Conservation (phyloP, 2,113 vertebrate species). For the Sander vitreus region DNA sequence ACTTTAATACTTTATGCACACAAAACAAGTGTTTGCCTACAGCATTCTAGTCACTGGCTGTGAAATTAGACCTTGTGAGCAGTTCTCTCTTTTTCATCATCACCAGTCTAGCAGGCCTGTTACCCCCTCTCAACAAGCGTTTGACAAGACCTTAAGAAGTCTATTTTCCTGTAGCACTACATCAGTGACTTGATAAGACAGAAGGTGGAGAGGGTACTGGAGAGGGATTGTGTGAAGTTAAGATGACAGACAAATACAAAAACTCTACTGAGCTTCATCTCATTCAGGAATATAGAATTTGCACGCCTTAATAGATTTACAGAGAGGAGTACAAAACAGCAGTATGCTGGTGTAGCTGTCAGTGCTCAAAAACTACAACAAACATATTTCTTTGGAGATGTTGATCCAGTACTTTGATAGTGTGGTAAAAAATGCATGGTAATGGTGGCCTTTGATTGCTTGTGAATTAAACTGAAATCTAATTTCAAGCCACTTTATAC, state of each 20-base stretch:
- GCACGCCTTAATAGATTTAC: not conserved
- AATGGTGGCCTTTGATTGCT: constrained; percentile 20
- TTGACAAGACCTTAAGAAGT: constrained; percentile 54
- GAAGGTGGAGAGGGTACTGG: constrained; percentile 2
- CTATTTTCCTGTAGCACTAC: constrained; percentile 32
- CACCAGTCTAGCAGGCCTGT: constrained; percentile 39
- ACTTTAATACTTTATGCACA: constrained; percentile 27
- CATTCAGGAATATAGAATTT: not conserved
- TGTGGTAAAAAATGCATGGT: not conserved
- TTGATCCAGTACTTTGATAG: not conserved
- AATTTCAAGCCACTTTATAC: not conserved
- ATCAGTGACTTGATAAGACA: constrained; percentile 46
- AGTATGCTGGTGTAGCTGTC: not conserved
- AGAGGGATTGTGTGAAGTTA: constrained; percentile 13
- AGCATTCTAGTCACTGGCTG: constrained; percentile 50
- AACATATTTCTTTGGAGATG: not conserved
- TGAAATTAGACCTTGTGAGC: constrained; percentile 65
- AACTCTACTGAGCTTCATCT: not conserved
- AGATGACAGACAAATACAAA: constrained; percentile 19
- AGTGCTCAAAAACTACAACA: not conserved
- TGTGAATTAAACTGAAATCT: not conserved
- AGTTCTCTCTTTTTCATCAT: constrained; percentile 65
- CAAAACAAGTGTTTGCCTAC: constrained; percentile 39
- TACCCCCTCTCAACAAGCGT: constrained; percentile 60
- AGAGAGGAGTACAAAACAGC: not conserved